A percentile compares a stretch with the other conserved stretches of the same genome.
These are phyloP conservation scores for Lepidochrysops patricia DNA, from an alignment of 2,888 invertebrate genomes.

Conservation along the genomic window DNA sequence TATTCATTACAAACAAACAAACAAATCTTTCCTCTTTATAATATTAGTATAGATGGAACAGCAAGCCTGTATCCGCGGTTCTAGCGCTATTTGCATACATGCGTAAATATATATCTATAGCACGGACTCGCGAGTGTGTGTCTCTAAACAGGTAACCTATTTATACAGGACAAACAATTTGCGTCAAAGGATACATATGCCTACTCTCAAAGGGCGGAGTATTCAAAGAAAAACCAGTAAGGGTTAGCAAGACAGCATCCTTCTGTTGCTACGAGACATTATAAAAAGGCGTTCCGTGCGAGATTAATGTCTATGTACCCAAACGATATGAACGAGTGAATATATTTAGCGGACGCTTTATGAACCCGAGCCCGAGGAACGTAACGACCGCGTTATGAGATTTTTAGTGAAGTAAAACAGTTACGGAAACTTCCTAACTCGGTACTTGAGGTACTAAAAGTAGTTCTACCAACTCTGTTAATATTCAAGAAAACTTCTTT, in stretches of 20 bases:
- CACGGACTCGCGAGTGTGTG: constrained; percentile 31
- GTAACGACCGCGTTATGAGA: neutral
- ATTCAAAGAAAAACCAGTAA: constrained; percentile 53
- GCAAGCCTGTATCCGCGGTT: neutral
- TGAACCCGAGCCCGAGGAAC: neutral
- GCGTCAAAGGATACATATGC: neutral
- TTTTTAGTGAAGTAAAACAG: neutral
- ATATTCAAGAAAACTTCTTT: neutral
- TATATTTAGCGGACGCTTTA: neutral
- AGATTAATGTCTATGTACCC: constrained; percentile 19
- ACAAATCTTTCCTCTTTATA: no score
- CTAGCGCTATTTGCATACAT: neutral
- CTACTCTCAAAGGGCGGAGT: constrained; percentile 57
- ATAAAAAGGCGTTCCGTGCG: constrained; percentile 42
- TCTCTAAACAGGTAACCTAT: constrained; percentile 28
- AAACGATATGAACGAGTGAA: neutral
- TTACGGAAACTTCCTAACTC: neutral
- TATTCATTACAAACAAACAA: no score
- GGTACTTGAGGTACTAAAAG: neutral
- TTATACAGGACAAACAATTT: neutral
- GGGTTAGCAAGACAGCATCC: constrained; percentile 56
- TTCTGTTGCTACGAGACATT: constrained; percentile 54
- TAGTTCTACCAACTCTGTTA: neutral
- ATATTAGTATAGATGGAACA: neutral
- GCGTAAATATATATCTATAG: neutral